A percentile compares a stretch with the other conserved stretches of the same genome.
Evolutionary conservation across 2,113 vertebrate species (phyloP).

Genomic region (Tinamus guttatus): DNA sequence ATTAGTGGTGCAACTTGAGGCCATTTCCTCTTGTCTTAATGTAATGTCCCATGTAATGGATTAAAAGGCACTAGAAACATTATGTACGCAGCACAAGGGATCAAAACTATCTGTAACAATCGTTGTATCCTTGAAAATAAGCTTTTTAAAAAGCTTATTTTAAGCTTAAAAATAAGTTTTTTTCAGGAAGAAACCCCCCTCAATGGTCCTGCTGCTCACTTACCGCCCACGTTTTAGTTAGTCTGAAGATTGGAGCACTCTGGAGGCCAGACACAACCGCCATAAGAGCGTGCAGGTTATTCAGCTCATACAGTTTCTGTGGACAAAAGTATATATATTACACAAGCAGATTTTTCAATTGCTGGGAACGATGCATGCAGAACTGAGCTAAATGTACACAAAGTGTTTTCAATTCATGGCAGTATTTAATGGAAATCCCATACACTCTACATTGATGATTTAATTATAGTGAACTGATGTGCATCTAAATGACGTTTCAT

Average conservation of each 20-base stretch:
- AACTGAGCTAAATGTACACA: neutral
- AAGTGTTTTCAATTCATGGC: no score
- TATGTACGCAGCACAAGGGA: fast-evolving
- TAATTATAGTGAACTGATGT: neutral
- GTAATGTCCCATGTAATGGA: no score
- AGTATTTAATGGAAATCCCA: neutral
- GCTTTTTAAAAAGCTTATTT: no score
- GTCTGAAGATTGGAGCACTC: constrained; percentile 96
- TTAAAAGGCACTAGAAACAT: neutral
- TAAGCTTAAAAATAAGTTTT: no score
- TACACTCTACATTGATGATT: neutral
- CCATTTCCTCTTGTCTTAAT: no score
- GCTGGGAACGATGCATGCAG: neutral
- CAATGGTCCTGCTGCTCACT: constrained; percentile 68
- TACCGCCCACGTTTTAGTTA: constrained; percentile 98
- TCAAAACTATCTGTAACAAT: neutral
- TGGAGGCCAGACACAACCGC: constrained; percentile 95
- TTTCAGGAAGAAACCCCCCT: no score
- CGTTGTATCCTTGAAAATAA: neutral
- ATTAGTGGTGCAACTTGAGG: no score
- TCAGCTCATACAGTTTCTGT: constrained; percentile 97
- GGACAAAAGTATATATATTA: neutral
- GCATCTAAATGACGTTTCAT: neutral
- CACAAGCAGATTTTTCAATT: neutral
- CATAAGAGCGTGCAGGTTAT: constrained; percentile 98